Percentiles rank a stretch among this genome's conserved stretches.
Evolutionary conservation across 1,140 invertebrate genomes (phyloP).

Genomic region (Lucilia cuprina): DNA sequence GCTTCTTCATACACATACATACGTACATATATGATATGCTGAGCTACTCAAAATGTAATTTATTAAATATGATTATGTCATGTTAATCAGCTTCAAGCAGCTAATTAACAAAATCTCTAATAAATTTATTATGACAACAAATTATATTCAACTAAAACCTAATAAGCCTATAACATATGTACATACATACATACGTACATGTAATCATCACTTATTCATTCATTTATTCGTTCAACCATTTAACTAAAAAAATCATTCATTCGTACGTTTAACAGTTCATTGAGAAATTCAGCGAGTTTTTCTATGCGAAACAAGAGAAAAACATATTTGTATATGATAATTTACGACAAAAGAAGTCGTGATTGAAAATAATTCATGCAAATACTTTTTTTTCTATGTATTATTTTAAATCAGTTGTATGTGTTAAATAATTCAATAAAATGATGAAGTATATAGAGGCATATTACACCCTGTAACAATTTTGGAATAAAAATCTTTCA

Average conservation of each 20-base stretch:
- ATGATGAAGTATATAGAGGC: no score
- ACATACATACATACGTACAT: no score
- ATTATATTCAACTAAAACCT: background rate
- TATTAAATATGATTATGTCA: background rate
- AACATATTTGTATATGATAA: slow-evolving; percentile 5
- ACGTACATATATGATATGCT: background rate
- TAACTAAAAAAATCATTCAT: background rate
- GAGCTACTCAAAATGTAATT: background rate
- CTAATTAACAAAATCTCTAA: slow-evolving; percentile 4
- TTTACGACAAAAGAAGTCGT: background rate
- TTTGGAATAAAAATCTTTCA: no score
- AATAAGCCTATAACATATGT: background rate
- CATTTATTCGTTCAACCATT: background rate
- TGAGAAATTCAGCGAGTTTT: background rate
- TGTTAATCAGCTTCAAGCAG: background rate
- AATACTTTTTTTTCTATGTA: no score
- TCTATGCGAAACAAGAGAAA: background rate
- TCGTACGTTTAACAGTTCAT: background rate
- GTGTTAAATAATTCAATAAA: no score
- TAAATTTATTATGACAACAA: background rate
- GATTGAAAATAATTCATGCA: background rate
- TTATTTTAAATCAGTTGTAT: no score
- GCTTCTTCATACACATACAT: background rate
- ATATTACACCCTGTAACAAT: no score
- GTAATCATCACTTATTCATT: background rate